Percentiles rank a stretch among this genome's conserved stretches.
These are phyloP conservation scores for Scalopus aquaticus DNA, from an alignment of 2,113 vertebrate genomes.

Conservation along the genomic window DNA sequence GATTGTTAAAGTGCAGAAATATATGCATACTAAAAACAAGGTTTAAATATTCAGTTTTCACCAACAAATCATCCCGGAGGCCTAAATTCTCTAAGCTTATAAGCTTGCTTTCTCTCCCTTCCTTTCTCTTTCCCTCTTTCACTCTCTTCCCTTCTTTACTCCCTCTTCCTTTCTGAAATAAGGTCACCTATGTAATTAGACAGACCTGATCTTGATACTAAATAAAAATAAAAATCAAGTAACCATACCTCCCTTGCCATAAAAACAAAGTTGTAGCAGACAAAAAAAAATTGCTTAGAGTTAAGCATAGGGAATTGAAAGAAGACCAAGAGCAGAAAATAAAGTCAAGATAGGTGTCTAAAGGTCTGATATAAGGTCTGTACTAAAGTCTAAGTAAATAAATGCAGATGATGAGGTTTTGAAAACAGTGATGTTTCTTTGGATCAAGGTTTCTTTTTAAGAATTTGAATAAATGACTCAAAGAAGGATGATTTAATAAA, in stretches of 20 bases:
- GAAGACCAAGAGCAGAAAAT: neutral
- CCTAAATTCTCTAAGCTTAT: neutral
- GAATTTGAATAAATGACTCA: neutral
- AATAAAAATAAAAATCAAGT: constrained; percentile 38
- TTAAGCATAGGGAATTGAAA: neutral
- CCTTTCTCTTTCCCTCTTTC: neutral
- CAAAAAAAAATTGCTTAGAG: neutral
- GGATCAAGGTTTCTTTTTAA: neutral
- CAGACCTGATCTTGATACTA: neutral
- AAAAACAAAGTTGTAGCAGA: neutral
- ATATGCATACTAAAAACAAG: neutral
- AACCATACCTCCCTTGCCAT: neutral
- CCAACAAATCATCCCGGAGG: neutral
- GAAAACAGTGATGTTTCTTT: neutral
- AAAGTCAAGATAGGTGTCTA: neutral
- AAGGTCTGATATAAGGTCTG: neutral
- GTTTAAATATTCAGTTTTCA: neutral
- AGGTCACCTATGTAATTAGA: neutral
- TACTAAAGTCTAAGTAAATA: neutral
- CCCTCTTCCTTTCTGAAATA: neutral
- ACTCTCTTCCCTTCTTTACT: neutral
- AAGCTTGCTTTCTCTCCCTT: neutral
- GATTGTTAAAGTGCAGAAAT: neutral
- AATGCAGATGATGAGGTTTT: neutral
- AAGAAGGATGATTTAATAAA: neutral